Evolutionary conservation across 2,888 invertebrate species (phyloP).

Genomic region (Mesorhabditis spiculigera): DNA sequence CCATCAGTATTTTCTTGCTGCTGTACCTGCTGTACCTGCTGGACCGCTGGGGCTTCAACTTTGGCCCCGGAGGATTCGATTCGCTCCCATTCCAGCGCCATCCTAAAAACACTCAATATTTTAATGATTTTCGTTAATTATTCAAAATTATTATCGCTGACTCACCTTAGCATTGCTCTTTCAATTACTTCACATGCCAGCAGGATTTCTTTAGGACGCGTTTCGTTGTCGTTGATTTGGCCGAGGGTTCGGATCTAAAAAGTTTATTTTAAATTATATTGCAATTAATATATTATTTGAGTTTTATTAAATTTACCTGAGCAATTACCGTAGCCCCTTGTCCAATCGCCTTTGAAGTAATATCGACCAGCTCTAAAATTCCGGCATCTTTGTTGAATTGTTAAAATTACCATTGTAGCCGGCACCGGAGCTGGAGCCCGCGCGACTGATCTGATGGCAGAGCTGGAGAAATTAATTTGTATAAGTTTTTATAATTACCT

Average conservation of each 20-base stretch:
- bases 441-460: too few species aligned
- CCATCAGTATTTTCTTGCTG: not conserved
- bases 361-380: constrained; percentile 69
- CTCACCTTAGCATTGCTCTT: constrained; percentile 47
- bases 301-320: constrained; percentile 7
- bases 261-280: too few species aligned
- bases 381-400: too few species aligned
- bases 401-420: not conserved
- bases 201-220: constrained; percentile 62
- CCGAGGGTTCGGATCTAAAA: constrained; percentile 72
- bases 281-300: not conserved
- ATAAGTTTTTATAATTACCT: constrained; percentile 57
- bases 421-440: not conserved
- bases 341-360: constrained; percentile 76
- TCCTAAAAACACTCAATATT: constrained; percentile 20
- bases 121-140: not conserved
- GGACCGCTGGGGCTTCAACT: not conserved
- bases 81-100: constrained; percentile 48
- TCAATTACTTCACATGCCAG: constrained; percentile 63
- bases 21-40: too few species aligned
- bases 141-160: not conserved
- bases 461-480: not conserved
- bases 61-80: constrained; percentile 24
- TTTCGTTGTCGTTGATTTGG: constrained; percentile 72
- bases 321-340: constrained; percentile 72